These are phyloP conservation scores for Callyntrura guangdongensis DNA, from an alignment of 2,888 invertebrate species.

Conservation along the genomic window DNA sequence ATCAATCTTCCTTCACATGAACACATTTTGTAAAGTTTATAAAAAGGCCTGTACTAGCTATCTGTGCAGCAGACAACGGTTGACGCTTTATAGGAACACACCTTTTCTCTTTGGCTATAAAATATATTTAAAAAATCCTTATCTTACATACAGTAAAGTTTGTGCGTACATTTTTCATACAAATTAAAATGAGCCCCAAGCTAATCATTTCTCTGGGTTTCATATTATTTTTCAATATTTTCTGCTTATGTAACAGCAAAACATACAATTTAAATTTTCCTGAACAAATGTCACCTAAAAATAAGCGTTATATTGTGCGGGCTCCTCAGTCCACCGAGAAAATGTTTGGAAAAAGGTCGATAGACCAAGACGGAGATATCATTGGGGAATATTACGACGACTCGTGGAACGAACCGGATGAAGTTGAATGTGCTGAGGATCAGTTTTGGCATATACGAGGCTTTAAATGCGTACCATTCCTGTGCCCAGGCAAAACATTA, in stretches of 20 bases:
- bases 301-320: background rate
- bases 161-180: too few species aligned
- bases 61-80: background rate
- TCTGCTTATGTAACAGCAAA: background rate
- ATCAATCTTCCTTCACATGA: background rate
- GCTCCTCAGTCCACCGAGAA: background rate
- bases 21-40: background rate
- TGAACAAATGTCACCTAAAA: background rate
- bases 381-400: background rate
- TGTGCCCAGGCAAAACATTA: too few species aligned
- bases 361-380: background rate
- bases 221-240: background rate
- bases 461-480: background rate
- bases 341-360: background rate
- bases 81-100: background rate
- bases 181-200: background rate
- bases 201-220: background rate
- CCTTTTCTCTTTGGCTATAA: background rate
- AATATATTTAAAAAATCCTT: too few species aligned
- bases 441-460: conserved; percentile 8
- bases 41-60: background rate
- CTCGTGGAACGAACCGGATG: background rate
- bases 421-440: background rate
- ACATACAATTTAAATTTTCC: background rate
- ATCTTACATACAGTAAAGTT: too few species aligned